Conservation (phyloP, 1,140 invertebrate species). For the Neoseiulus cucumeris region DNA sequence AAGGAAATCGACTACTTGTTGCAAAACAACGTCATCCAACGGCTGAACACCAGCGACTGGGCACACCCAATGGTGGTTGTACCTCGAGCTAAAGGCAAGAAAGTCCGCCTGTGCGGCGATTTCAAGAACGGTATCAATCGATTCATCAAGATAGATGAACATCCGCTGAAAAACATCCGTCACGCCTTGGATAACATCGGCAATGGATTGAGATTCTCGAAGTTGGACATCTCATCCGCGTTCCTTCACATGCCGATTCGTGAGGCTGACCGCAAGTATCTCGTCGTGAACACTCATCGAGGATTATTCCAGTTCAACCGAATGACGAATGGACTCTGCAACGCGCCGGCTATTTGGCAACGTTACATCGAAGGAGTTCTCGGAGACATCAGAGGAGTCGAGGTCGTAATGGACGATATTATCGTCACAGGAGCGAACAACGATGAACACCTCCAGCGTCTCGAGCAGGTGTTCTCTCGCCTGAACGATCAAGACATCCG, state of each 20-base stretch:
- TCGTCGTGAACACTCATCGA: background rate
- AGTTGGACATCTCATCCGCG: background rate
- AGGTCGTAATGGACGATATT: background rate
- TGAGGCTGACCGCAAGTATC: background rate
- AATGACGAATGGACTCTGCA: background rate
- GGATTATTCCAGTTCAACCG: background rate
- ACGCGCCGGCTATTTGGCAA: background rate
- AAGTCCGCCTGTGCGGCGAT: background rate
- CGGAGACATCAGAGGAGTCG: background rate
- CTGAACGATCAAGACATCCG: background rate
- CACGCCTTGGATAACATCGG: background rate
- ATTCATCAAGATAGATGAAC: background rate
- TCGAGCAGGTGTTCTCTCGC: background rate
- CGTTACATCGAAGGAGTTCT: background rate
- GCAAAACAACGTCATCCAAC: background rate
- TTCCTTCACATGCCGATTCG: background rate
- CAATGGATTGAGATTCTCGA: background rate
- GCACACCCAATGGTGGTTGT: background rate
- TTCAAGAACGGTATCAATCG: background rate
- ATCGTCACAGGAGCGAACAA: background rate
- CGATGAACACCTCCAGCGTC: background rate
- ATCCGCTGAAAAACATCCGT: background rate
- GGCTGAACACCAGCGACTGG: background rate
- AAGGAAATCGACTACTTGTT: background rate
- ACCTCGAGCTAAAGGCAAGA: background rate